phyloP scores from a whole-genome alignment of 1,140 invertebrate species.

The Platorchestia sp. region DNA sequence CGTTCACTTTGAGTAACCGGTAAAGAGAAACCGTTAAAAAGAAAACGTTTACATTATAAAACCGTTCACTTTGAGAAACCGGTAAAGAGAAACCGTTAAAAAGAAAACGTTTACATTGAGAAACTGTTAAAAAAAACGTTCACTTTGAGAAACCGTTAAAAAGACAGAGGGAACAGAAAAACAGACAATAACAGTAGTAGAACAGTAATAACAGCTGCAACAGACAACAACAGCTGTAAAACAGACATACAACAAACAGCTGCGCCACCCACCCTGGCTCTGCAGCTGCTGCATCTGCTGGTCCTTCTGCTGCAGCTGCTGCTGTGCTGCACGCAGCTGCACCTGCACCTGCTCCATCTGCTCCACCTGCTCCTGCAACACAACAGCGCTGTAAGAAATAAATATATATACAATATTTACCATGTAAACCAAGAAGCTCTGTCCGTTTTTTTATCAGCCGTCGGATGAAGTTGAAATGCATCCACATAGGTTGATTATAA shows the following conservation, averaged over 20 bases:
- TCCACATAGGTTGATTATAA: too few species aligned
- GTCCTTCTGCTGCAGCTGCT: neutral
- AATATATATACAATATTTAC: too few species aligned
- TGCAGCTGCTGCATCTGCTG: neutral
- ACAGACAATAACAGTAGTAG: neutral
- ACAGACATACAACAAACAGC: neutral
- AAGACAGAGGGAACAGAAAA: neutral
- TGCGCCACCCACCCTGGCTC: neutral
- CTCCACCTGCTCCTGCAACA: conserved; percentile 10
- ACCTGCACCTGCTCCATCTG: neutral
- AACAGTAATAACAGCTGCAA: neutral
- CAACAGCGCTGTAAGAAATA: neutral
- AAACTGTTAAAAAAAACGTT: neutral
- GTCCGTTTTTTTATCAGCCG: too few species aligned
- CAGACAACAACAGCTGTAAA: neutral
- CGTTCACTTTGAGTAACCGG: neutral
- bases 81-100: neutral
- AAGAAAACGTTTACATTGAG: neutral
- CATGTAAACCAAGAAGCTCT: too few species aligned
- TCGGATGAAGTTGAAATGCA: too few species aligned
- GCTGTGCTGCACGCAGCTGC: neutral
- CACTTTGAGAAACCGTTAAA: neutral
- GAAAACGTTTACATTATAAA: neutral
- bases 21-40: neutral
- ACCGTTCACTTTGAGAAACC: too few species aligned